Percentiles rank a stretch among this genome's conserved stretches.
Evolutionary conservation across 1,140 invertebrate genomes (phyloP).

Genomic region (Trachymyrmex cornetzi): DNA sequence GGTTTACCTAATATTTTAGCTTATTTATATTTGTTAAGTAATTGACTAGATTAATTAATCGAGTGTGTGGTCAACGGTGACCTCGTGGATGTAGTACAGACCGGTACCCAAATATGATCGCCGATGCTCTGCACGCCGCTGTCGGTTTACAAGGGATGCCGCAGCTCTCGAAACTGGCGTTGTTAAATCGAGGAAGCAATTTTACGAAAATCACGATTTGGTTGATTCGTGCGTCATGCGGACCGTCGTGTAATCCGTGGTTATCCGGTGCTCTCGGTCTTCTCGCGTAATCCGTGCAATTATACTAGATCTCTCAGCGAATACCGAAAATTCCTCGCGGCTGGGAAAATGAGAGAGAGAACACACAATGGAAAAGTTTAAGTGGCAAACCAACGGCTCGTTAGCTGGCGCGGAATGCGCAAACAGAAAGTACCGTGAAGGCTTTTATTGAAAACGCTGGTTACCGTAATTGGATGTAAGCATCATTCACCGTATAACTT

Average conservation of each 20-base stretch:
- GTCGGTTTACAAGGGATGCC: constrained; percentile 31
- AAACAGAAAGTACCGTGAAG: constrained; percentile 61
- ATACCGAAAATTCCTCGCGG: constrained; percentile 64
- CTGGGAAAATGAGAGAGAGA: constrained; percentile 57
- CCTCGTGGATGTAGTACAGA: not conserved
- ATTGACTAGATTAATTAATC: constrained; percentile 51
- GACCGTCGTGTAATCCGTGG: constrained; percentile 51
- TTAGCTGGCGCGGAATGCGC: constrained; percentile 56
- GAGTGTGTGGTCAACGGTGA: constrained; percentile 24
- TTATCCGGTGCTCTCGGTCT: constrained; percentile 48
- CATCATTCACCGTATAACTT: constrained; percentile 60
- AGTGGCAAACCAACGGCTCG: constrained; percentile 63
- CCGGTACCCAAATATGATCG: constrained; percentile 49
- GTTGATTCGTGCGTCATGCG: constrained; percentile 53
- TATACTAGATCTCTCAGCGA: constrained; percentile 57
- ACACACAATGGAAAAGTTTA: constrained; percentile 60
- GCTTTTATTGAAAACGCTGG: constrained; percentile 63
- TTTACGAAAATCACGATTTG: constrained; percentile 43
- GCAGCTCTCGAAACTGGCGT: not conserved
- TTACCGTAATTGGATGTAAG: constrained; percentile 64
- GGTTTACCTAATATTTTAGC: constrained; percentile 11
- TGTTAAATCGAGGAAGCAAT: constrained; percentile 55
- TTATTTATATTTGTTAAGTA: constrained; percentile 60
- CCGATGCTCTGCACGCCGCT: not conserved
- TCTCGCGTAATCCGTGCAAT: constrained; percentile 55